Evolutionary conservation across 2,113 vertebrate genomes (phyloP).

Genomic region (Toxostoma redivivum): DNA sequence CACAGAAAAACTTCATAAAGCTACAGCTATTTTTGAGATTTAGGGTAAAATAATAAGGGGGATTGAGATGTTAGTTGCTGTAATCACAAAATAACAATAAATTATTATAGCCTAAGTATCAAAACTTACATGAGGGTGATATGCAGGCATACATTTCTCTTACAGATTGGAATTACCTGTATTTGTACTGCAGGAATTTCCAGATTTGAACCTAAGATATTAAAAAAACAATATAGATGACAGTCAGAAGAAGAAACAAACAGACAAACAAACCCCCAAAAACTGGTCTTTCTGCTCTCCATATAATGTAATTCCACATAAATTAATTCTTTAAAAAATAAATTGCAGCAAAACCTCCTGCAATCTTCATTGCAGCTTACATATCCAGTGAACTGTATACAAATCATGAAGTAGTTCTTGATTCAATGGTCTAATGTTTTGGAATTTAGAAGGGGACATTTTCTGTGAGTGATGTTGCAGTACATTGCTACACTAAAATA

Average conservation of each 20-base stretch:
- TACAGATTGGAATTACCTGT: not conserved
- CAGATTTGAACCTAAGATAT: not conserved
- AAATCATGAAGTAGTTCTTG: slow-evolving; percentile 1
- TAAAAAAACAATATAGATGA: not conserved
- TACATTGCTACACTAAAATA: not conserved
- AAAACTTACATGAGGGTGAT: not conserved
- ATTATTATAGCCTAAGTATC: not conserved
- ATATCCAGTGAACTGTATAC: not conserved
- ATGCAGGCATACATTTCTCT: not conserved
- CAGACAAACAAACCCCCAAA: not conserved
- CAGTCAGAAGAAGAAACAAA: not conserved
- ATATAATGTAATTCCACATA: not conserved
- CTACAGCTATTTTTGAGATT: not conserved
- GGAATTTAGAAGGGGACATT: slow-evolving; percentile 22
- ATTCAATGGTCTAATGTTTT: slow-evolving; percentile 20
- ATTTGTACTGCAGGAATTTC: not conserved
- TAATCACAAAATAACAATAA: not conserved
- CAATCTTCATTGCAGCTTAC: not conserved
- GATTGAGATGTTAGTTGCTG: not conserved
- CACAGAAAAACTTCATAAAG: not conserved
- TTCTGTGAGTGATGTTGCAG: slow-evolving; percentile 1
- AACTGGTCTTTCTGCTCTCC: not conserved
- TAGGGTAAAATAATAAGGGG: not conserved
- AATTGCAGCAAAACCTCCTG: not conserved
- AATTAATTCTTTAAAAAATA: not conserved